Evolutionary conservation across 2,797 vertebrate species (phyloP), one percentile per base, ranked within the genome.

Genomic region (Alcedo quadribrachys): DNA sequence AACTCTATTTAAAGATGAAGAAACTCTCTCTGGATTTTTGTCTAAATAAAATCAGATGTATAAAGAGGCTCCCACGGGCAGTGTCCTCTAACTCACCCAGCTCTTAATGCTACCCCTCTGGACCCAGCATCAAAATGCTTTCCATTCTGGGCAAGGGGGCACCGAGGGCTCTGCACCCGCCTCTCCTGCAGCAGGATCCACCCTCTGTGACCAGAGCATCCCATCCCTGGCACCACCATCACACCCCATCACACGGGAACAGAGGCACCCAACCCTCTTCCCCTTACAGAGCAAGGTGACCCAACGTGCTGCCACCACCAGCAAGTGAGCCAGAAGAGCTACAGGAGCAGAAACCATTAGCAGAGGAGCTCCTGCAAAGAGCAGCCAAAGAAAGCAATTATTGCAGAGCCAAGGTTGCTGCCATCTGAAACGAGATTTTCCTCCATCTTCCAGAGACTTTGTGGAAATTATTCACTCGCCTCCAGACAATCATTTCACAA

Each of bases 211-310:
- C 19, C 3, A 32, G 35, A 67, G 43, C 75, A 15, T 3, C 51
- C 11, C 3, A 0, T 0, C 10, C 35, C 69, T 25, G 55, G 66
- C 40, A 3, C 17, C 10, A 4, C 10, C 40, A 11, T 3, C 7
- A 12, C 25, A 1, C 2, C 42, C 3, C 3, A 11, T 15, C 7
- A 6, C 1, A 20, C 54, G 20, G 60, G 33, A 19, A 19, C 69
- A 55, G 5, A n/a, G 37, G 42, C 1, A 5, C 8, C 75, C 28
- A 5, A 1, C 21, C 60, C 35, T 6, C 43, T 20, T 25, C n/a
- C 43, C 76, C 43, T 53, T n/a, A 12, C 80, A 68, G 18, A 63
- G 27, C 4, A 27, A 51, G 0, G 28, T 0, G 4, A 28, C 14
- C 20, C 25, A 80, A 43, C 62, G 13, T 0, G 32, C 66, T 32